Evolutionary conservation across 2,113 vertebrate species (phyloP).

Genomic region (Mesembrinibis cayennensis): DNA sequence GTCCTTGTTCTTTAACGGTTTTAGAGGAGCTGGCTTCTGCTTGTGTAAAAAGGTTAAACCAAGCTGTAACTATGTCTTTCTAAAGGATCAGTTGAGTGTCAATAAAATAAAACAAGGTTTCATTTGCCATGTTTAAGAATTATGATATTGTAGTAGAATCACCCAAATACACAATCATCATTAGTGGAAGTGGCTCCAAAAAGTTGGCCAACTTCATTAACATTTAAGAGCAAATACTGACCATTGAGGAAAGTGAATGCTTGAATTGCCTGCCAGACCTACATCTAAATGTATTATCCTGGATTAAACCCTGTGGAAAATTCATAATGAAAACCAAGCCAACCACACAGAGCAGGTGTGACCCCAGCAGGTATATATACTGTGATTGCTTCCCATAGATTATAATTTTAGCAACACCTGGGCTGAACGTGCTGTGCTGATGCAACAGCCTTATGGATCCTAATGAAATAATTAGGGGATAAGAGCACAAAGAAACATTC

Average conservation of each 20-base stretch:
- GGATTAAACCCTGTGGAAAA: constrained; percentile 29
- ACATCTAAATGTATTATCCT: not conserved
- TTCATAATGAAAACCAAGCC: not conserved
- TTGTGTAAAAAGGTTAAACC: not conserved
- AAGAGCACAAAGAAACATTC: constrained; percentile 32
- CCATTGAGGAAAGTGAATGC: not conserved
- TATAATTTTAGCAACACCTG: constrained; percentile 21
- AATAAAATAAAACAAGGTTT: not conserved
- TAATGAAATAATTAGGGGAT: constrained; percentile 27
- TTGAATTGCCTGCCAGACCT: not conserved
- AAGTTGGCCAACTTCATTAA: not conserved
- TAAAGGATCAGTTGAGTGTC: not conserved
- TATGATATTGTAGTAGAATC: not conserved
- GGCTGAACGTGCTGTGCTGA: not conserved
- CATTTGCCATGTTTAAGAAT: not conserved
- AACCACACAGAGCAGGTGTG: not conserved
- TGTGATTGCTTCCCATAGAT: constrained; percentile 8
- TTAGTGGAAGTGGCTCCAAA: not conserved
- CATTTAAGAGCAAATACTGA: not conserved
- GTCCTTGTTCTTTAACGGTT: not conserved
- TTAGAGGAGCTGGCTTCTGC: not conserved
- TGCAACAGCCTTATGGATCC: not conserved
- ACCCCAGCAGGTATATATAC: no score
- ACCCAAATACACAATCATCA: not conserved
- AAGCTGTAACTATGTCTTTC: not conserved